Base-by-base conservation (phyloP, 2,888 invertebrate genomes). In the Cetonia aurata region DNA sequence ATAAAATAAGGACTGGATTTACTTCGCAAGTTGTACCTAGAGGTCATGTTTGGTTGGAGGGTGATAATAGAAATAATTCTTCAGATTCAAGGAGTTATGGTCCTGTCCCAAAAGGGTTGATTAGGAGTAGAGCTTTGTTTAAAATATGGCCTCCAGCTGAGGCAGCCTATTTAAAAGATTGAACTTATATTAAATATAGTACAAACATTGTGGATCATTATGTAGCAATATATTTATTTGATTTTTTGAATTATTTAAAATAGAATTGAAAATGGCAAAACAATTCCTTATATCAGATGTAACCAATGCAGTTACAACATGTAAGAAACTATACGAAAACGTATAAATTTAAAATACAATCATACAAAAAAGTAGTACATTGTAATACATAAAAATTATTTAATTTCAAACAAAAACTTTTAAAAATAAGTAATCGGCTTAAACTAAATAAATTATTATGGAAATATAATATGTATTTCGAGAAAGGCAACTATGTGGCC, bases 31-130 rank as follows among this genome's bases (percentile, higher is more conserved):
- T 89, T 81, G 92, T 96, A 50, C 96, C 96, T 0, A 86, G 87
- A 76, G 96, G 96, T 1, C 93, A 95, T 84, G 92, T 96, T 0
- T 97, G 96, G 96, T 84, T 97, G 71, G 94, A 96, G 86, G 96
- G 98, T 15, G 97, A 98, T 81, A 98, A 98, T 83, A 87, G 87
- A 10, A 83, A 83, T 66, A 95, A 96, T 85, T 97, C 96, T 8
- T 89, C 91, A 0, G 98, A 98, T 85, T 96, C 96, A 1, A 88
- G 96, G 76, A 86, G 86, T 6, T 97, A 94, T 84, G 98, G 97
- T 0, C 92, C 96, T 6, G 92, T 98, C 17, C 96, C 97, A 0
- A 89, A 92, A 80, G 96, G 94, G 2, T 86, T 98, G 8, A 89
- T 97, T 67, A 87, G 90, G 75, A 94, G 96, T 79, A 89, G 94